Base-by-base conservation (phyloP, 2,888 invertebrate species). In the Drosophila nr. perissopoda region DNA sequence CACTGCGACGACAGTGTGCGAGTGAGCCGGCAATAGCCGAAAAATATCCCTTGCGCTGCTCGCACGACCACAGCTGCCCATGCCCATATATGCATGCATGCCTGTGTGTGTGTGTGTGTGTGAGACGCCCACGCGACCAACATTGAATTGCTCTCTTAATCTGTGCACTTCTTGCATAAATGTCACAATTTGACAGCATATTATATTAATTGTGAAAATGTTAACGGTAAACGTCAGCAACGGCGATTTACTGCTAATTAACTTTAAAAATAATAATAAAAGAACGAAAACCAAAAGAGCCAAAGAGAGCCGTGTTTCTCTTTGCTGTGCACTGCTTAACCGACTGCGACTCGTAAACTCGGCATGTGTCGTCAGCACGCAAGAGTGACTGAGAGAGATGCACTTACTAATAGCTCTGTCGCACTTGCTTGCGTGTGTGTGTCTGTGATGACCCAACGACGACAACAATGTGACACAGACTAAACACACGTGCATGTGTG, bases 1-100 rank as follows among this genome's bases (percentile, higher is more conserved):
- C 85, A 90, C 81, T 76, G 66, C 79, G 89, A 90, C 90, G 90
- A 91, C 90, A 90, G 51, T 86, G 90, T 79, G 79, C 69, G 64
- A 91, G 74, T 59, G 76, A 72, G 73, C 56, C 40, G 58, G 69
- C 85, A 66, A 57, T 62, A 74, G 68, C 71, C 76, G 65, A 64
- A 73, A 69, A 69, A 33, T 56, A 53, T 68, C 29, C 13, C 36
- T 36, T 72, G 52, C 45, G 10, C 75, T 53, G 56, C 71, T 74
- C 65, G 45, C 70, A 69, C 64, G 29, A 52, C 16, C 51, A 31
- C 49, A 69, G 13, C 36, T 36, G 56, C 18, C 21, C 56, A 57
- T 48, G 61, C 61, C 62, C 45, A 45, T 45, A 25, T 25, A 45
- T 45, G 45, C 16, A 4, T 16, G 13, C 1, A 7, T 25, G 69